Percentiles rank a stretch among this genome's conserved stretches.
phyloP scores from a whole-genome alignment of 2,113 vertebrate species.

The Plectropomus leopardus region DNA sequence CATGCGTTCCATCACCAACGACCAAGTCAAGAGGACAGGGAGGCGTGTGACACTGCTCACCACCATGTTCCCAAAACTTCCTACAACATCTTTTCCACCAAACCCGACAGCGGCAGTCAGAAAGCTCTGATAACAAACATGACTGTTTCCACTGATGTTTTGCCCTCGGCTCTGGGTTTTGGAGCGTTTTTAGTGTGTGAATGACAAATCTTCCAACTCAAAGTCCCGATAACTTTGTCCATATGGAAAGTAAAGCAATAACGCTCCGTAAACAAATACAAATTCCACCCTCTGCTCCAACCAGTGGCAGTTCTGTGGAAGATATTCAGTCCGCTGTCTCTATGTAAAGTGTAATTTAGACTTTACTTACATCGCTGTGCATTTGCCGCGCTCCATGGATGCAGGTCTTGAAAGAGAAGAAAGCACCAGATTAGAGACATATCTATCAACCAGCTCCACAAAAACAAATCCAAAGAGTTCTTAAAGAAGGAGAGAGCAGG shows the following conservation, averaged over 20 bases:
- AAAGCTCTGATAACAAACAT: slow-evolving; percentile 54
- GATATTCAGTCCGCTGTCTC: background rate
- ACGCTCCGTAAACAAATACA: background rate
- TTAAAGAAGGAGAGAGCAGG: background rate
- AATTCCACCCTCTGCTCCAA: background rate
- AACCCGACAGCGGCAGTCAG: slow-evolving; percentile 5
- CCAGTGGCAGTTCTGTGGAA: background rate
- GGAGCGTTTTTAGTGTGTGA: background rate
- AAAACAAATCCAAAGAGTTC: background rate
- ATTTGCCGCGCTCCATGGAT: slow-evolving; percentile 35
- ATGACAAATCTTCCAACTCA: background rate
- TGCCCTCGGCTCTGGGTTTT: background rate
- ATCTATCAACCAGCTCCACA: background rate
- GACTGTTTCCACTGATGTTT: slow-evolving; percentile 41
- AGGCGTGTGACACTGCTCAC: slow-evolving; percentile 61
- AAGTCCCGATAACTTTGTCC: background rate
- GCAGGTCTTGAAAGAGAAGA: slow-evolving; percentile 47
- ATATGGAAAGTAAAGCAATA: background rate
- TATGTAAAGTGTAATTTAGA: background rate
- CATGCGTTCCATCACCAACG: slow-evolving; percentile 35
- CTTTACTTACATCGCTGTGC: slow-evolving; percentile 69
- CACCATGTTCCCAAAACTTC: slow-evolving; percentile 53
- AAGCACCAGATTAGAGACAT: slow-evolving; percentile 59
- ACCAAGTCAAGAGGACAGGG: slow-evolving; percentile 10
- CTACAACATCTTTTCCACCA: slow-evolving; percentile 47